phyloP scores from a whole-genome alignment of 2,113 vertebrate species.

The Mellivora capensis region DNA sequence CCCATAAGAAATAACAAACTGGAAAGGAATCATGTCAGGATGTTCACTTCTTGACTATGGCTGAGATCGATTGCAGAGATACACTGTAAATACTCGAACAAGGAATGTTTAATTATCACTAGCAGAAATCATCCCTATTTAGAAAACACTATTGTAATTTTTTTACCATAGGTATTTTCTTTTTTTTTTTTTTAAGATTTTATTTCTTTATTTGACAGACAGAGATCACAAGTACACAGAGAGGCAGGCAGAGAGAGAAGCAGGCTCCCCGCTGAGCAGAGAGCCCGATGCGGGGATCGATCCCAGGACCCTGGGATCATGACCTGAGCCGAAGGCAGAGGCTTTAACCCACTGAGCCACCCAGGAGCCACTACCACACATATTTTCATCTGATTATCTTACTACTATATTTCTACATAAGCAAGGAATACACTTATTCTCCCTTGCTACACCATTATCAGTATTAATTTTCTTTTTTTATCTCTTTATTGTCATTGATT shows the following conservation, averaged over 20 bases:
- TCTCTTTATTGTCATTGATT: background rate
- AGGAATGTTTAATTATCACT: background rate
- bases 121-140: background rate
- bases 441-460: background rate
- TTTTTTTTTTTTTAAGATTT: no score
- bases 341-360: no score
- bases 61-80: background rate
- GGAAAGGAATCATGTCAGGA: background rate
- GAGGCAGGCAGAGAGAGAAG: no score
- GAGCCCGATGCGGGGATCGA: no score
- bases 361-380: background rate
- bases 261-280: no score
- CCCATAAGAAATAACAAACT: background rate
- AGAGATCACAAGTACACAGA: no score
- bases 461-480: background rate
- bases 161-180: no score
- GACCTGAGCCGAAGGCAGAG: no score
- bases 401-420: background rate
- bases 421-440: background rate
- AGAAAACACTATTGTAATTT: background rate
- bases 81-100: background rate
- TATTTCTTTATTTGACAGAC: no score
- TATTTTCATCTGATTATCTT: background rate
- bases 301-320: no score
- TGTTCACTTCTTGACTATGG: background rate